Evolutionary conservation across 2,797 vertebrate genomes (phyloP), one percentile per base, ranked within the genome.

Genomic region (Malacoraja senta): DNA sequence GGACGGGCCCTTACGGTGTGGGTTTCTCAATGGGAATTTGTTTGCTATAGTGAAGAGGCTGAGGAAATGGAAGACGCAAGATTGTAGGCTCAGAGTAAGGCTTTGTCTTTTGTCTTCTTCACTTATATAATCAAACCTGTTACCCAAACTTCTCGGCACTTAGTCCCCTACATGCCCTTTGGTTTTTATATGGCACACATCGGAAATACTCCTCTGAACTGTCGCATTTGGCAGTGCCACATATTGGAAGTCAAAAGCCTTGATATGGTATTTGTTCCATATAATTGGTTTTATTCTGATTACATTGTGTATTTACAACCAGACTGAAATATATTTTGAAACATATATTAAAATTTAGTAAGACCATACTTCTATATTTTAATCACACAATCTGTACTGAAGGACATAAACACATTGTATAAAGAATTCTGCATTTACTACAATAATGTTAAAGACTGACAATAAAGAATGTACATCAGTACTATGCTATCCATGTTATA

Each of bases 261-360:
- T 15, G 58, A 65, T 88, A 15, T 17, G 19, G n/a, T 88, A 88
- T 32, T 65, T 65, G n/a, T 8, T 88, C 17, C 65, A 8, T 8
- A 35, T 68, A 68, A 65, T 88, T 65, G 61, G 61, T 29, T 88
- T 88, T 88, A 88, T 88, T 88, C n/a, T 68, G 7, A 88, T 35
- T 35, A 88, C 17, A 88, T n/a, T 3, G 13, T 86, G 24, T 58
- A 63, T 13, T 63, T 65, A 68, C 17, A 68, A 17, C 21, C 17
- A 38, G 61, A 26, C 84, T 19, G 9, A 32, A 32, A 19, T 17
- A 65, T 35, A 3, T 44, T 84, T 88, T 68, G 84, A 88, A 35
- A 68, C 84, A 61, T 13, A 65, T 32, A 65, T 35, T 35, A 35
- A 88, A 35, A 88, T 32, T 65, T 88, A 88, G 65, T 63, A 68